These are phyloP conservation scores for human DNA, from an alignment of 2,113 vertebrate species.

Conservation along the genomic window DNA sequence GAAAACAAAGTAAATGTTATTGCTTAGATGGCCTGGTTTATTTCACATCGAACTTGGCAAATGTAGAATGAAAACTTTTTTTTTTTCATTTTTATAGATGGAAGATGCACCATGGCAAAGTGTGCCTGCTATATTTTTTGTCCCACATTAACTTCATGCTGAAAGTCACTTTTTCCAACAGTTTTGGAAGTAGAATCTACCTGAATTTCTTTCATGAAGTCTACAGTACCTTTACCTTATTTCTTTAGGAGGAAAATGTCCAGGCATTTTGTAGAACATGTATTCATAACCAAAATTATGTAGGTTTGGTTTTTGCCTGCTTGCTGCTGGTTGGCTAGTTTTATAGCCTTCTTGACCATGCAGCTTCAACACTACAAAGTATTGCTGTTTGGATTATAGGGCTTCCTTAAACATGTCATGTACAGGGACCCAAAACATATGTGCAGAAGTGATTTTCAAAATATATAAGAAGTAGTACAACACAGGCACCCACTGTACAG, in stretches of 20 bases:
- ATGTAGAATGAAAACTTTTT: conserved; percentile 46
- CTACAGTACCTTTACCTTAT: neutral
- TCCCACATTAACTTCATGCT: neutral
- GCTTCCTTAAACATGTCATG: neutral
- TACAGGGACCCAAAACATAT: neutral
- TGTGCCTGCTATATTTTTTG: neutral
- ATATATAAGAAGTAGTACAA: neutral
- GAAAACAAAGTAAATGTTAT: conserved; percentile 72
- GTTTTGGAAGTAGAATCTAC: neutral
- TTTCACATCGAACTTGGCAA: conserved; percentile 49
- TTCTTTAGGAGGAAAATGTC: neutral
- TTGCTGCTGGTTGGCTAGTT: neutral
- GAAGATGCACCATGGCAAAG: neutral
- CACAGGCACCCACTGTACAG: neutral
- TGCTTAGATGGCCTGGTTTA: conserved; percentile 56
- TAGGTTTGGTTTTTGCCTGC: neutral
- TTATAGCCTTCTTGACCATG: neutral
- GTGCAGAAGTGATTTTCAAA: conserved; percentile 24
- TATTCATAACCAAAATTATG: neutral
- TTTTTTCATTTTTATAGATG: conserved; percentile 1
- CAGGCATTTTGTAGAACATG: neutral
- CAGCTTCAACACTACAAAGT: neutral
- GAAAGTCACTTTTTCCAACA: neutral
- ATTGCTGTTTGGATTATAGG: neutral
- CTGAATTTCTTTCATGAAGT: neutral